A percentile compares a stretch with the other conserved stretches of the same genome.
Evolutionary conservation across 1,140 invertebrate genomes (phyloP).

Genomic region (Aphaenogaster rudis): DNA sequence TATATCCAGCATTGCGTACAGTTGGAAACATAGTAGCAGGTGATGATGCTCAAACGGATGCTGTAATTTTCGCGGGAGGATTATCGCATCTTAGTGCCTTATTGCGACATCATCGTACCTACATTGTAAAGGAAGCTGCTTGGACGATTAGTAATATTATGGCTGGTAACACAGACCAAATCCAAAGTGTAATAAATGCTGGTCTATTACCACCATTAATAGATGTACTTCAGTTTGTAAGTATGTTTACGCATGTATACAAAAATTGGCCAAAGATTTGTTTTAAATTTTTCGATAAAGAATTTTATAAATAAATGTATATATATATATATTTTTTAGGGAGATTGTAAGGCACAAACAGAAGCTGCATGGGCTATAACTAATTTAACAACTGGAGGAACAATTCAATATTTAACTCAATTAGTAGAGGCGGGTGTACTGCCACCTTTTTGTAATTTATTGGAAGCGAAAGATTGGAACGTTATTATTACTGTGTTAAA

Average conservation of each 20-base stretch:
- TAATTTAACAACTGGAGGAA: slow-evolving; percentile 92
- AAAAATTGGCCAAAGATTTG: slow-evolving; percentile 87
- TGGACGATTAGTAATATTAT: slow-evolving; percentile 93
- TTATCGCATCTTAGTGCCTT: slow-evolving; percentile 91
- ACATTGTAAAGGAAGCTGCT: slow-evolving; percentile 94
- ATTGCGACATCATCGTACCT: slow-evolving; percentile 90
- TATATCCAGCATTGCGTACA: slow-evolving; percentile 95
- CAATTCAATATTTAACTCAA: slow-evolving; percentile 74
- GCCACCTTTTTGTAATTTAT: slow-evolving; percentile 83
- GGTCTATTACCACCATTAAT: slow-evolving; percentile 90
- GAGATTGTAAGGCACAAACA: slow-evolving; percentile 92
- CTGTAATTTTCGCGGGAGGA: slow-evolving; percentile 94
- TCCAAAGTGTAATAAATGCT: slow-evolving; percentile 92
- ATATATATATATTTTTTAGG: slow-evolving; percentile 84
- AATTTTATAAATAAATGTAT: not conserved
- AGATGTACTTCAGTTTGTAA: slow-evolving; percentile 89
- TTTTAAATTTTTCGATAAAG: not conserved
- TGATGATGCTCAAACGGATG: slow-evolving; percentile 95
- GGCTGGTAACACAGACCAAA: slow-evolving; percentile 92
- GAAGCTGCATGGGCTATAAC: slow-evolving; percentile 94
- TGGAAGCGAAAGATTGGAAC: slow-evolving; percentile 89
- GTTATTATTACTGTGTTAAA: slow-evolving; percentile 89
- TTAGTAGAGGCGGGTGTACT: slow-evolving; percentile 88
- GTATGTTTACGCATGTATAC: slow-evolving; percentile 88
- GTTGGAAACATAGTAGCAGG: slow-evolving; percentile 96